phyloP scores from a whole-genome alignment of 2,888 invertebrate species.

The Sinodicranocentrus sp. region DNA sequence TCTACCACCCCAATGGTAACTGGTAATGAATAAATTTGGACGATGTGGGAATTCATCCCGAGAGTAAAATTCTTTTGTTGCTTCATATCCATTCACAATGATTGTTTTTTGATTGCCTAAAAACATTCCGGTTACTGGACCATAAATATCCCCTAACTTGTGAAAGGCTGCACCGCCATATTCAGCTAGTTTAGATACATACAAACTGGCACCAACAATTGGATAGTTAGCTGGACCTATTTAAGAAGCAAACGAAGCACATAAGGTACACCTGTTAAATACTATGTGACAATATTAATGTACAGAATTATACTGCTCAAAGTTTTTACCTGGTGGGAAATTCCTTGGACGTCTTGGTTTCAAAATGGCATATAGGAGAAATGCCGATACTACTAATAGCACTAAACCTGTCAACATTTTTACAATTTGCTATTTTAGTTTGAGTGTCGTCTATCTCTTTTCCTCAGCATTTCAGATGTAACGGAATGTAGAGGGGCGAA shows the following conservation, averaged over 20 bases:
- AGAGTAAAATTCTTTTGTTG: conserved; percentile 81
- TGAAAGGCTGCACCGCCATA: not conserved
- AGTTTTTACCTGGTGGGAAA: conserved; percentile 67
- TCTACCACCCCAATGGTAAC: conserved; percentile 29
- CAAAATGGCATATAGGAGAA: not conserved
- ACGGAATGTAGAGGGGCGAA: too few species aligned
- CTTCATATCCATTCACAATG: conserved; percentile 81
- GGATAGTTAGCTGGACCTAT: conserved; percentile 43
- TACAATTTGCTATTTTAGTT: too few species aligned
- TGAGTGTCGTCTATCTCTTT: too few species aligned
- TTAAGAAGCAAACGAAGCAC: not conserved
- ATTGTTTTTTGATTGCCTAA: conserved; percentile 81
- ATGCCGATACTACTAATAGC: conserved; percentile 7
- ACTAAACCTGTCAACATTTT: conserved; percentile 28
- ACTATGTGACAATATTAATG: too few species aligned
- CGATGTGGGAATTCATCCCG: conserved; percentile 83
- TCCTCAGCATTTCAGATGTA: too few species aligned
- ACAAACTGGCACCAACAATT: conserved; percentile 54
- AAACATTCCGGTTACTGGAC: conserved; percentile 81
- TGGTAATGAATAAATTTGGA: conserved; percentile 83
- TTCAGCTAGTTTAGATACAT: conserved; percentile 34
- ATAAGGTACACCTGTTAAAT: not conserved
- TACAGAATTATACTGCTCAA: too few species aligned
- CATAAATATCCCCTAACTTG: conserved; percentile 65
- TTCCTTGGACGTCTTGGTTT: conserved; percentile 29